phyloP scores from a whole-genome alignment of 2,888 invertebrate genomes.

The Tetheella fluctuosa region DNA sequence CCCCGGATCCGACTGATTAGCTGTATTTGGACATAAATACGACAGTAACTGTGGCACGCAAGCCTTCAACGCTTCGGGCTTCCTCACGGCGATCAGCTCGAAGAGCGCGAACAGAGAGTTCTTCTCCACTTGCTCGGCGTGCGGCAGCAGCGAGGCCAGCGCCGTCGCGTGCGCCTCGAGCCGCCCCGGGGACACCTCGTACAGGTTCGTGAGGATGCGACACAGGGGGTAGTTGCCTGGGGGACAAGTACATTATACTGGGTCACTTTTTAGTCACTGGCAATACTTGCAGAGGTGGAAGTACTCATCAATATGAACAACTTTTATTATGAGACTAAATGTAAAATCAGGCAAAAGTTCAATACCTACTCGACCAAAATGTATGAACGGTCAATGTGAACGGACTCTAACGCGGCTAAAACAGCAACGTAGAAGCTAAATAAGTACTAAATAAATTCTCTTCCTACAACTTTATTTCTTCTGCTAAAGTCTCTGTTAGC shows the following conservation, averaged over 20 bases:
- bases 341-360: too few relatives aligned
- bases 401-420: too few relatives aligned
- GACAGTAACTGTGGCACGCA: constrained; percentile 93
- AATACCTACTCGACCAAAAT: too few relatives aligned
- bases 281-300: too few relatives aligned
- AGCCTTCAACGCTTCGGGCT: constrained; percentile 91
- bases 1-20: constrained; percentile 66
- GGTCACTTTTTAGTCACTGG: too few relatives aligned
- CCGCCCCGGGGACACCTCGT: constrained; percentile 93
- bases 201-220: constrained; percentile 94
- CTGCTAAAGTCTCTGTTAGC: not conserved
- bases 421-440: too few relatives aligned
- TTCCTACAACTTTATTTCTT: too few relatives aligned
- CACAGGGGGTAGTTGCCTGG: constrained; percentile 94
- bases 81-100: constrained; percentile 91
- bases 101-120: constrained; percentile 92
- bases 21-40: constrained; percentile 84
- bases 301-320: too few relatives aligned
- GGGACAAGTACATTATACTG: constrained; percentile 35
- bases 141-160: constrained; percentile 90
- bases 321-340: too few relatives aligned
- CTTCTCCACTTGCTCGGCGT: constrained; percentile 94
- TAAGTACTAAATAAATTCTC: too few relatives aligned
- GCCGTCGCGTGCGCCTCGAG: constrained; percentile 93
- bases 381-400: too few relatives aligned